A percentile compares a stretch with the other conserved stretches of the same genome.
phyloP scores from a whole-genome alignment of 2,888 invertebrate genomes.

The Helobdella robusta region DNA sequence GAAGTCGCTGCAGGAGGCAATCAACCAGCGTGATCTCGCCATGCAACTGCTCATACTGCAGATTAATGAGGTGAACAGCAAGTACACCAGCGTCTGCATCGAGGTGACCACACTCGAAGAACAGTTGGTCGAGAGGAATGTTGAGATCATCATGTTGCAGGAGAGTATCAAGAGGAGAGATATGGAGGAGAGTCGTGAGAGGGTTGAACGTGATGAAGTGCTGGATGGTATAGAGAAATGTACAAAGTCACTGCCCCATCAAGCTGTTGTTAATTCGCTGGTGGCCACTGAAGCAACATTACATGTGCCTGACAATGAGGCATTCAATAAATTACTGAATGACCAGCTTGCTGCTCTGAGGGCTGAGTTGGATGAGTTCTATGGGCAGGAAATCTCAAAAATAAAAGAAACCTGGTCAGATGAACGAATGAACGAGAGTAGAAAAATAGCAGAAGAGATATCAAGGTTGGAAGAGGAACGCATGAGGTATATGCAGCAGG shows the following conservation, averaged over 20 bases:
- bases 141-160: conserved; percentile 5
- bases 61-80: conserved; percentile 18
- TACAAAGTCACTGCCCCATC: neutral
- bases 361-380: conserved; percentile 37
- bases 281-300: neutral
- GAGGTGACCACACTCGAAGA: conserved; percentile 20
- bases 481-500: conserved; percentile 23
- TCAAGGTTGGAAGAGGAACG: conserved; percentile 22
- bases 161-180: neutral
- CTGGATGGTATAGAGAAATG: neutral
- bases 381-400: conserved; percentile 35
- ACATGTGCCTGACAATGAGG: neutral
- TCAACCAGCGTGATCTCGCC: conserved; percentile 30
- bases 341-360: conserved; percentile 27
- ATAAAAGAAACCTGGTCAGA: conserved; percentile 35
- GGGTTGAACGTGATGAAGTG: conserved; percentile 1
- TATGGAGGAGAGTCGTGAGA: conserved; percentile 23
- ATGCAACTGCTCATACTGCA: conserved; percentile 25
- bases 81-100: conserved; percentile 19
- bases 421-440: conserved; percentile 18
- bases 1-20: conserved; percentile 26
- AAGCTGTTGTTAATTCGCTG: neutral
- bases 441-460: conserved; percentile 25
- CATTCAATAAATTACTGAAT: conserved; percentile 17
- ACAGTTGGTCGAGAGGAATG: conserved; percentile 5